These are phyloP conservation scores for Anguilla japonica DNA, from an alignment of 2,113 vertebrate genomes.

Conservation along the genomic window DNA sequence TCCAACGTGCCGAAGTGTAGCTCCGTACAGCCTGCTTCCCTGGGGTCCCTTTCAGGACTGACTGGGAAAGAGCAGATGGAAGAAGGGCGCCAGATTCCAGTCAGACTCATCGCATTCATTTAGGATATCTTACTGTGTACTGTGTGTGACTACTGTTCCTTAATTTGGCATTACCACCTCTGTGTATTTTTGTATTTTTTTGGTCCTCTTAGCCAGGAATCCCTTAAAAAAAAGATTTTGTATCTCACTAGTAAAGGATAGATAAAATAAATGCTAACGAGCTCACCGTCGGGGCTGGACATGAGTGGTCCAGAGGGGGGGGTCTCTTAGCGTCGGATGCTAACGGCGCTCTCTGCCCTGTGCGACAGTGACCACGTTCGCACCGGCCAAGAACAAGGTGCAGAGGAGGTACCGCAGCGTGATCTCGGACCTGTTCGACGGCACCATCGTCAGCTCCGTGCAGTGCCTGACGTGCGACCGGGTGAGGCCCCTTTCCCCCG, in stretches of 20 bases:
- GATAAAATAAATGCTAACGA: too few relatives aligned
- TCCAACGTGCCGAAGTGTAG: background rate
- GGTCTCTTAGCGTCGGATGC: background rate
- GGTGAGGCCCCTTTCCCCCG: conserved; percentile 70
- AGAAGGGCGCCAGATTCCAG: background rate
- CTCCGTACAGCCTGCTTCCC: background rate
- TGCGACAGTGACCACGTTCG: conserved; percentile 66
- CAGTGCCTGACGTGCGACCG: conserved; percentile 97
- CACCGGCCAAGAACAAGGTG: conserved; percentile 84
- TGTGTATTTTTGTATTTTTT: too few relatives aligned
- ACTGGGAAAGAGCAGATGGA: background rate
- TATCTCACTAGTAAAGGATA: too few relatives aligned
- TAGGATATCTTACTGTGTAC: background rate
- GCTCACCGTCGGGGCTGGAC: too few relatives aligned
- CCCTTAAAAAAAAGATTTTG: too few relatives aligned
- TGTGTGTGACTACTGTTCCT: background rate
- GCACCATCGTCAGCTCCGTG: conserved; percentile 94
- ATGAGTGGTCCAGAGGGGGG: too few relatives aligned
- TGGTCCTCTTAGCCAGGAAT: too few relatives aligned
- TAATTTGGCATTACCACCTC: too few relatives aligned
- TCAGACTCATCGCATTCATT: background rate
- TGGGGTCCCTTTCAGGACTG: background rate
- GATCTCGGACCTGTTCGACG: conserved; percentile 96
- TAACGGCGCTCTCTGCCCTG: conserved; percentile 39
- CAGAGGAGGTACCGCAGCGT: conserved; percentile 92